Evolutionary conservation across 2,113 vertebrate genomes (phyloP), one percentile per base, ranked within the genome.

Genomic region (Tringa solitaria): DNA sequence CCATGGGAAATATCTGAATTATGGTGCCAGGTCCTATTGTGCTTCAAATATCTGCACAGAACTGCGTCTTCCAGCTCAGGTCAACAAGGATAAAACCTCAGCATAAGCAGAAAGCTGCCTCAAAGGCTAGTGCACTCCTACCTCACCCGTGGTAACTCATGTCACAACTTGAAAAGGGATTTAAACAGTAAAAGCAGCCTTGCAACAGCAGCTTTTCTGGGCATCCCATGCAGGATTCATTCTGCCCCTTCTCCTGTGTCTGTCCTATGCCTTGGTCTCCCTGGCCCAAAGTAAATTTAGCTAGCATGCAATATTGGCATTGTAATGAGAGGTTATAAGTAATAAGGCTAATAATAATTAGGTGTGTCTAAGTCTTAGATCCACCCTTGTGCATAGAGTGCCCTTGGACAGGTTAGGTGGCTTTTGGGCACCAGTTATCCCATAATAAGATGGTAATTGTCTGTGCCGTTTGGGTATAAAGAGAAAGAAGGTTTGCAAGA

Each of bases 291-390:
- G 2, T 24, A 10, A 61, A 56, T 87, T 45, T 74, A 8, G 54
- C n/a, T 67, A 12, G 27, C 0, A 0, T 50, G 86, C 24, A 20
- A 59, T 59, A 75, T 51, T 82, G 69, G 73, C 39, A 84, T 72
- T 56, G 4, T 92, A 96, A 96, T 95, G 56, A 89, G 9, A 46
- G 93, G 50, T 74, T 89, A 18, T 37, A 7, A 60, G 46, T 35
- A 90, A 75, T 89, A 37, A 89, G 43, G 11, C 5, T 4, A 93
- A 78, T 95, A 92, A 91, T 72, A 78, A n/a, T 79, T 8, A 88
- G 94, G 94, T 91, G 94, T 89, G 93, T 10, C 76, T 68, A 51
- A 64, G 56, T 20, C 37, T 80, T 64, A 33, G 91, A 84, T 95
- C 94, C 86, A 75, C 84, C 94, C 89, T 90, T n/a, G 27, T 7